These are phyloP conservation scores for Ormyrus nitidulus DNA, from an alignment of 2,888 invertebrate genomes.

Conservation along the genomic window DNA sequence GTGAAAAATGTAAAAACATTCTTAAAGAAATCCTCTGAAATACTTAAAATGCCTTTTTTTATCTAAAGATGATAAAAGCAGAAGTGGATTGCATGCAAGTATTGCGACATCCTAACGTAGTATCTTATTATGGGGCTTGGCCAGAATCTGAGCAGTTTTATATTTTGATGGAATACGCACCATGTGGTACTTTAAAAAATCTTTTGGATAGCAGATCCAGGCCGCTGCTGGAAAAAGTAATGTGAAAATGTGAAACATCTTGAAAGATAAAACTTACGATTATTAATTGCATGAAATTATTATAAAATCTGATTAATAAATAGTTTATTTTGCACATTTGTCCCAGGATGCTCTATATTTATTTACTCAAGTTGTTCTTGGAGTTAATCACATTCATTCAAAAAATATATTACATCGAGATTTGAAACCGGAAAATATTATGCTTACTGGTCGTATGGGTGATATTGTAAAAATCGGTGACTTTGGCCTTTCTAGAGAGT, in stretches of 20 bases:
- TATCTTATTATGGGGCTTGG: slow-evolving; percentile 70
- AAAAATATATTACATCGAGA: slow-evolving; percentile 89
- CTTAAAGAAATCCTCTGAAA: neutral
- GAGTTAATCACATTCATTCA: slow-evolving; percentile 87
- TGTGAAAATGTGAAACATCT: neutral
- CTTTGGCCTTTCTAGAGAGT: slow-evolving; percentile 88
- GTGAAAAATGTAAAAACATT: neutral
- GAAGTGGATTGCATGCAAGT: slow-evolving; percentile 67
- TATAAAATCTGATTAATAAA: slow-evolving; percentile 9
- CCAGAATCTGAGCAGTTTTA: slow-evolving; percentile 65
- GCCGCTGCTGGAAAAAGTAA: slow-evolving; percentile 67
- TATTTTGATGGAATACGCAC: slow-evolving; percentile 93
- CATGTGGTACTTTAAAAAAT: slow-evolving; percentile 85
- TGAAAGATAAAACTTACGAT: neutral
- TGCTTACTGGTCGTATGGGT: slow-evolving; percentile 82
- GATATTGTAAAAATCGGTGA: slow-evolving; percentile 88
- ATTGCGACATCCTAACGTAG: slow-evolving; percentile 71
- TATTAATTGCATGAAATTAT: neutral
- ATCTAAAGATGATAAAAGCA: slow-evolving; percentile 63
- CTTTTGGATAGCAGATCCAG: slow-evolving; percentile 77
- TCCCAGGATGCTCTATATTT: slow-evolving; percentile 67
- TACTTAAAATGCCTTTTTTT: neutral
- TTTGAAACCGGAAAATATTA: slow-evolving; percentile 90
- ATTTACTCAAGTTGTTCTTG: slow-evolving; percentile 79
- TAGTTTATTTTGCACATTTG: slow-evolving; percentile 1